Percentiles rank a stretch among this genome's conserved stretches.
phyloP scores from a whole-genome alignment of 2,888 invertebrate genomes.

The Tetheella fluctuosa region DNA sequence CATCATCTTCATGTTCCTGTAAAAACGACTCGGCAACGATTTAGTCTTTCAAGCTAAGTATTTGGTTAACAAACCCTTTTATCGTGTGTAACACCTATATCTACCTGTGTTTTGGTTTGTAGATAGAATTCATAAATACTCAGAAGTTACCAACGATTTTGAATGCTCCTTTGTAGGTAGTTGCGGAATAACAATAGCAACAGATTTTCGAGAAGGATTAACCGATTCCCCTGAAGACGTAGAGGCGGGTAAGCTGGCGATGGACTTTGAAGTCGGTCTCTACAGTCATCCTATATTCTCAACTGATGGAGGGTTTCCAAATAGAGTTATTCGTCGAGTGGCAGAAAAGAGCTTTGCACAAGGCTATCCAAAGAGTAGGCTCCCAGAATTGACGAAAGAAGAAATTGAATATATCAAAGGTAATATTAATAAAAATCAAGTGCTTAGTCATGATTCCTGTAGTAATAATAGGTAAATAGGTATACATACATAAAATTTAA shows the following conservation, averaged over 20 bases:
- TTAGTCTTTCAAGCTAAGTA: no score
- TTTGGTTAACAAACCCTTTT: no score
- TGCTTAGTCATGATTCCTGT: no score
- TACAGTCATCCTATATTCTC: constrained; percentile 78
- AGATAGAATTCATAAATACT: no score
- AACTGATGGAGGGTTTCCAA: constrained; percentile 75
- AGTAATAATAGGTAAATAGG: no score
- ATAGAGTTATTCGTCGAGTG: constrained; percentile 65
- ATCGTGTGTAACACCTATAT: no score
- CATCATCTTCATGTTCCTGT: no score
- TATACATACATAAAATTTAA: no score
- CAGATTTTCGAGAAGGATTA: constrained; percentile 59
- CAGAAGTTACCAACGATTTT: not conserved
- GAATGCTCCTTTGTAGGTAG: constrained; percentile 41
- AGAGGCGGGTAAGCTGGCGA: constrained; percentile 53
- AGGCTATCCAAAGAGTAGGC: constrained; percentile 69
- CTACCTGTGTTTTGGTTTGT: no score
- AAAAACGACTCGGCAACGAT: no score
- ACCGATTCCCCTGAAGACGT: constrained; percentile 53
- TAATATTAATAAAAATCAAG: constrained; percentile 21
- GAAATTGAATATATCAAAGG: constrained; percentile 68
- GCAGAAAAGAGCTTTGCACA: constrained; percentile 73
- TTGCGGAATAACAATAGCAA: constrained; percentile 66
- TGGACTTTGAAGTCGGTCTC: constrained; percentile 65
- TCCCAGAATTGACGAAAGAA: constrained; percentile 72